These are phyloP conservation scores for Amblyjoppa proteus DNA, from an alignment of 2,888 invertebrate species.

Conservation along the genomic window DNA sequence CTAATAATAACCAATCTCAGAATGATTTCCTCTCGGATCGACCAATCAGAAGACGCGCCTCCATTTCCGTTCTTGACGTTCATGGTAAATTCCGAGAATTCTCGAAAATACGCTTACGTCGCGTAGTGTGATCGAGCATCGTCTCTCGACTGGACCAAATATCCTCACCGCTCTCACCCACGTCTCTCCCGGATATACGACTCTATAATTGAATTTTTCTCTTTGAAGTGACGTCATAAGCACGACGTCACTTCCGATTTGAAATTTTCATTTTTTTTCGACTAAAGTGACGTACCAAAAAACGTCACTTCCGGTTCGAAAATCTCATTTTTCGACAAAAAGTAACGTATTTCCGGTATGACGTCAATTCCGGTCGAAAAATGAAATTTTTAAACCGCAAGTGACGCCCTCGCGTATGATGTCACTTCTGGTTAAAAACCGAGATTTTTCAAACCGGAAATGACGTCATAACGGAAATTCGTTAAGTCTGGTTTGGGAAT, in stretches of 20 bases:
- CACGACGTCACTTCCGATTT: conserved; percentile 36
- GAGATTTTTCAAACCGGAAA: no score
- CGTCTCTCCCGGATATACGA: not conserved
- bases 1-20: conserved; percentile 85
- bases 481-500: no score
- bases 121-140: conserved; percentile 2
- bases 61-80: conserved; percentile 79
- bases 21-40: conserved; percentile 82
- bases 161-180: not conserved
- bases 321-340: no score
- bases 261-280: no score
- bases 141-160: not conserved
- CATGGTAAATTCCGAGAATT: conserved; percentile 39
- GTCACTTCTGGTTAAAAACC: no score
- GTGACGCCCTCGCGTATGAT: no score
- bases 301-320: no score
- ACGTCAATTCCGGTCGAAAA: no score
- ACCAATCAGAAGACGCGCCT: conserved; percentile 83
- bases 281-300: no score
- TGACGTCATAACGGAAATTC: no score
- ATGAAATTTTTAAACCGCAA: no score
- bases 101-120: conserved; percentile 31
- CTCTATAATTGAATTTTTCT: conserved; percentile 79
- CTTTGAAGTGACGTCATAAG: not conserved
- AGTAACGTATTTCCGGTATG: no score